Conservation (phyloP, 2,797 vertebrate genomes). For the Apodemus agrarius region DNA sequence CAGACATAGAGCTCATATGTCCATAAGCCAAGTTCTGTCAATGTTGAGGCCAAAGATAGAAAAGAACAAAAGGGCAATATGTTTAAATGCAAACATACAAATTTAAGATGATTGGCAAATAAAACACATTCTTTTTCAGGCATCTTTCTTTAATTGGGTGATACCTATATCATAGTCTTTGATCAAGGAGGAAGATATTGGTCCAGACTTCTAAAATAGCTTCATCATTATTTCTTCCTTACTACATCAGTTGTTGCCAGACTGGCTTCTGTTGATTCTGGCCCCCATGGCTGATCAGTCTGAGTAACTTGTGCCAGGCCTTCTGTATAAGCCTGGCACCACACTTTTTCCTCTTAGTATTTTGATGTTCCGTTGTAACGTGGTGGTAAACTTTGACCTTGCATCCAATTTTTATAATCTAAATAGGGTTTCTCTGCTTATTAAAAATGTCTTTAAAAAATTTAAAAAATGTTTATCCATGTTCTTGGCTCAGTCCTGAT, state of each 20-base stretch:
- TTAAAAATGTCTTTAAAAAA: background rate
- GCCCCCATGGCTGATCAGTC: background rate
- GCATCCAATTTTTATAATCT: background rate
- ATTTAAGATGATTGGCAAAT: constrained; percentile 60
- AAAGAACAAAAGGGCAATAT: constrained; percentile 53
- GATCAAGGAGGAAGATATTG: constrained; percentile 27
- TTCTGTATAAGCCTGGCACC: background rate
- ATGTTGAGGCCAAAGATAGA: constrained; percentile 1
- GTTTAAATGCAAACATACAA: constrained; percentile 49
- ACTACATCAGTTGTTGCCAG: background rate
- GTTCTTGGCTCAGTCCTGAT: background rate
- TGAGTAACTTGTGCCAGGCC: background rate
- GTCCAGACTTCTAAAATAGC: background rate
- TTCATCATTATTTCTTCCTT: constrained; percentile 37
- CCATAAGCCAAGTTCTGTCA: background rate
- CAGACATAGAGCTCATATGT: background rate
- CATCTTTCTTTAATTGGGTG: constrained; percentile 25
- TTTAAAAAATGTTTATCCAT: constrained; percentile 32
- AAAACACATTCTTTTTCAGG: constrained; percentile 16
- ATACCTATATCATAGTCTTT: constrained; percentile 34
- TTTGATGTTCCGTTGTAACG: constrained; percentile 4
- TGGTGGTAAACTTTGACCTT: background rate
- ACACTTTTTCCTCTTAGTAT: background rate
- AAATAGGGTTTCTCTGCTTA: constrained; percentile 6
- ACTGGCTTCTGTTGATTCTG: background rate